Evolutionary conservation across 2,888 invertebrate species (phyloP).

Genomic region (Anticlea derivata): DNA sequence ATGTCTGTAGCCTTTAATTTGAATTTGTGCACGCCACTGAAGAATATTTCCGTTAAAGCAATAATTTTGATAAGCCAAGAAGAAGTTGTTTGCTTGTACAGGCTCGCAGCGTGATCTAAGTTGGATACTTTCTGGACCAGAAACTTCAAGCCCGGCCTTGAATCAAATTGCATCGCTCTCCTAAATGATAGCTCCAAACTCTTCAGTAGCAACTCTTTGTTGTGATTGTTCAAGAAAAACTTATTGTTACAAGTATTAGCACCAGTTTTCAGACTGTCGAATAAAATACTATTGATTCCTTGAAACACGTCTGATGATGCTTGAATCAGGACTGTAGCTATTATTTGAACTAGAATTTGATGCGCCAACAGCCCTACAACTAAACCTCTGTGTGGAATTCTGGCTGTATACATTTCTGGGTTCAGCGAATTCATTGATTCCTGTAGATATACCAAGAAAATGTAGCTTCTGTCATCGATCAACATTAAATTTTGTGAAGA

Average conservation of each 20-base stretch:
- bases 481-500: constrained; percentile 77
- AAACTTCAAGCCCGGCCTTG: constrained; percentile 96
- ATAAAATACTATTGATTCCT: constrained; percentile 84
- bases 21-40: constrained; percentile 87
- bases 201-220: constrained; percentile 88
- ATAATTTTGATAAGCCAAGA: constrained; percentile 96
- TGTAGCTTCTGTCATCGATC: constrained; percentile 93
- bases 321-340: constrained; percentile 93
- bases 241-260: constrained; percentile 72
- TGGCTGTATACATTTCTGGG: constrained; percentile 90
- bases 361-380: constrained; percentile 95
- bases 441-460: constrained; percentile 93
- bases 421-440: constrained; percentile 88
- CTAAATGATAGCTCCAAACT: constrained; percentile 92
- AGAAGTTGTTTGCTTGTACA: constrained; percentile 96
- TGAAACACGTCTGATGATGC: constrained; percentile 86
- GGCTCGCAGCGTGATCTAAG: constrained; percentile 92
- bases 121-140: constrained; percentile 96
- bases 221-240: constrained; percentile 82
- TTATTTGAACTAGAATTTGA: constrained; percentile 95
- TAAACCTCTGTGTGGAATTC: constrained; percentile 94
- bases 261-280: constrained; percentile 77
- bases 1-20: constrained; percentile 85
- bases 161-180: constrained; percentile 93
- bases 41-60: constrained; percentile 92